Percentiles rank a stretch among this genome's conserved stretches.
Evolutionary conservation across 1,140 invertebrate genomes (phyloP).

Genomic region (Pantala flavescens): DNA sequence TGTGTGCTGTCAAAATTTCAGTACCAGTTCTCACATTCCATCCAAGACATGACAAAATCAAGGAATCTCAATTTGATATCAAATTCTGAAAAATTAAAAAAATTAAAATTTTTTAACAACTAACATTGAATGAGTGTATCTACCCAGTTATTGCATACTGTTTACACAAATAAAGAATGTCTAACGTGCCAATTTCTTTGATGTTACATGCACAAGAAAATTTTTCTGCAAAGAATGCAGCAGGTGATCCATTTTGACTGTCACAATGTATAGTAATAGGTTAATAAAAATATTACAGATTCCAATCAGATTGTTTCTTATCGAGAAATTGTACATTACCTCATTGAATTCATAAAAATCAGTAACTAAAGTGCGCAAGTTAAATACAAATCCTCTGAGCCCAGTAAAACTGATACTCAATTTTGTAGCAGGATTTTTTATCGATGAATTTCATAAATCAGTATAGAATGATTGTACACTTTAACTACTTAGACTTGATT

Average conservation of each 20-base stretch:
- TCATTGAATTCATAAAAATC: too few species aligned
- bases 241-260: neutral
- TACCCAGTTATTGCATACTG: neutral
- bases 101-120: neutral
- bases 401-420: too few species aligned
- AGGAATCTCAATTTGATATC: neutral
- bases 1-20: neutral
- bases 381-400: too few species aligned
- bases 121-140: constrained; percentile 1
- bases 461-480: too few species aligned
- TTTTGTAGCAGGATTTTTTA: too few species aligned
- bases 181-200: neutral
- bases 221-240: neutral
- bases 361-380: too few species aligned
- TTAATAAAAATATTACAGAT: neutral
- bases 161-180: neutral
- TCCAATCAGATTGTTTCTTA: neutral
- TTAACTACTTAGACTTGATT: too few species aligned
- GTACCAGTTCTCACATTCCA: neutral
- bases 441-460: too few species aligned
- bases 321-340: too few species aligned
- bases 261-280: constrained; percentile 1
- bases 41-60: neutral
- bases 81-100: neutral
- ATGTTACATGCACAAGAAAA: neutral